Base-by-base conservation (phyloP, 2,113 vertebrate species). In the Hepsetus odoe region DNA sequence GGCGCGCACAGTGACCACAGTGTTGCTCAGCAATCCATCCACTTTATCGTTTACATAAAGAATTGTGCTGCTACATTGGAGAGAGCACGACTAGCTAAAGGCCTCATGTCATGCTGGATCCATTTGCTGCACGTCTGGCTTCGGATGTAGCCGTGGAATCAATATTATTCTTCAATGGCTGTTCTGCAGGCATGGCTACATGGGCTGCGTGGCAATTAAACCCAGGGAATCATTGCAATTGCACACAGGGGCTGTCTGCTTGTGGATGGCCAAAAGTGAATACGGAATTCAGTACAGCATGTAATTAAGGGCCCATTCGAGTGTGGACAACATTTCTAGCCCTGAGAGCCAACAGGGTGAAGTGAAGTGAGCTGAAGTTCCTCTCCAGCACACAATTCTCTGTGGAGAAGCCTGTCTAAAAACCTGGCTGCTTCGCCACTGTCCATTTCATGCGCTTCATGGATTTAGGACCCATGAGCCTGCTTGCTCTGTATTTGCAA, bases 81-180 rank as follows among this genome's bases (percentile, higher is more conserved):
- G 14, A n/a, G 68, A 53, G n/a, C 44, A 67, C n/a, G 22, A 62
- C 3, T 24, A 18, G 16, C 44, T 6, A 35, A 32, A 7, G 0
- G 24, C 53, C 18, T 28, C 22, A 20, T 1, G 55, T 62, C 75
- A 58, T 55, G 20, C 40, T 26, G 74, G 35, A 85, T 55, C 46
- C 30, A 42, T 82, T 75, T 66, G 20, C 80, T 49, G 44, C 65
- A 42, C 46, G 44, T 74, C 30, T 65, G 28, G 22, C 38, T 84
- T 61, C 79, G 74, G 62, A 64, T 83, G 51, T 85, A 46, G 30
- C 73, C 40, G 20, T 61, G 56, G 68, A 81, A 65, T 84, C 56
- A 7, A 30, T 72, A 58, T 51, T 64, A n/a, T 51, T 59, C 40
- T 18, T 75, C 56, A 33, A 44, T 55, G 40, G 67, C 9, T 53